phyloP scores from a whole-genome alignment of 37 sponge, comb jelly and placozoan genomes.

The Ianthella basta region DNA sequence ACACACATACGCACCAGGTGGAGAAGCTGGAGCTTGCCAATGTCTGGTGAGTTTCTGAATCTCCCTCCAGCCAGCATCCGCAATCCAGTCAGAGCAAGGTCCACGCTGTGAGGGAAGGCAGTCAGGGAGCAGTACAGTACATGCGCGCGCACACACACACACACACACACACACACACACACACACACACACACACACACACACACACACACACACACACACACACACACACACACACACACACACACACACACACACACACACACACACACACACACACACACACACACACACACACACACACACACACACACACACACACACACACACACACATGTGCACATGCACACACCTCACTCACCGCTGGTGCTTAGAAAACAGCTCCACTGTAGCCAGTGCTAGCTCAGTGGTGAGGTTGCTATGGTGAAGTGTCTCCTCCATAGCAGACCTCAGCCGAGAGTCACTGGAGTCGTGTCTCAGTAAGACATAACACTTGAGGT shows the following conservation, averaged over 20 bases:
- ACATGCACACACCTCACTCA: slow-evolving; percentile 26
- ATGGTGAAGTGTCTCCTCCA: slow-evolving; percentile 75
- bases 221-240: not conserved
- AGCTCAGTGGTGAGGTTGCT: slow-evolving; percentile 68
- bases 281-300: slow-evolving; percentile 22
- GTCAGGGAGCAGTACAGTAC: not conserved
- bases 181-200: slow-evolving; percentile 24
- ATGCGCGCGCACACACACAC: not conserved
- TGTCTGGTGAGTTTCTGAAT: slow-evolving; percentile 48
- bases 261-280: slow-evolving; percentile 4
- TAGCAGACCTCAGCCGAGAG: slow-evolving; percentile 38
- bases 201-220: slow-evolving; percentile 7
- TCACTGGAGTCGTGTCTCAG: slow-evolving; percentile 57
- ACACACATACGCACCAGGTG: slow-evolving; percentile 49
- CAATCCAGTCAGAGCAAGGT: slow-evolving; percentile 59
- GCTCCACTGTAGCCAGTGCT: slow-evolving; percentile 59
- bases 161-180: not conserved
- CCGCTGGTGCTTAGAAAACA: slow-evolving; percentile 55
- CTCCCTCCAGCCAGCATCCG: slow-evolving; percentile 22
- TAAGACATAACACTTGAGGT: slow-evolving; percentile 73
- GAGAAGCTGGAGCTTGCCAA: slow-evolving; percentile 59
- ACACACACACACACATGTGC: slow-evolving; percentile 16
- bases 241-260: not conserved
- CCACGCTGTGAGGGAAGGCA: slow-evolving; percentile 22
- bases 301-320: slow-evolving; percentile 28